Conservation (phyloP, 2,888 invertebrate genomes). For the Allolobophora icterica region DNA sequence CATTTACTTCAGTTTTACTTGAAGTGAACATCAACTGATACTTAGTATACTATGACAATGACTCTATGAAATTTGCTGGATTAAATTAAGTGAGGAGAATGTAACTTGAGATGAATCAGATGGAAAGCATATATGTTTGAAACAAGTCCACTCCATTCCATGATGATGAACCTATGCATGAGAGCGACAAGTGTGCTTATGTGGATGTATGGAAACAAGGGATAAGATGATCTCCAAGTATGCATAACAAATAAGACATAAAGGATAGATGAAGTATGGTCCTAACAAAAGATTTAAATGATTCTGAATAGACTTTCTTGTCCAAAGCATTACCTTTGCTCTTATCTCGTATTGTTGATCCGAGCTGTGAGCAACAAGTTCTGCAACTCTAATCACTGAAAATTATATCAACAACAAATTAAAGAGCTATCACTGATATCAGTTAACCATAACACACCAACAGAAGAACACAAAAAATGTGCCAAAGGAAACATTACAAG, state of each 20-base stretch:
- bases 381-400: slow-evolving; percentile 2
- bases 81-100: not conserved
- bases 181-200: no score
- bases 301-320: not conserved
- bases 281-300: not conserved
- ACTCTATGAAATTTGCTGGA: not conserved
- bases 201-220: no score
- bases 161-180: no score
- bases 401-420: not conserved
- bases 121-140: not conserved
- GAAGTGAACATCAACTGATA: not conserved
- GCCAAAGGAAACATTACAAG: no score
- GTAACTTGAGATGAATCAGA: not conserved
- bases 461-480: no score
- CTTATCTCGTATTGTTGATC: not conserved
- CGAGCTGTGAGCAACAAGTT: not conserved
- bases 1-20: not conserved
- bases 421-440: not conserved
- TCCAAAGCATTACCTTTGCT: slow-evolving; percentile 1
- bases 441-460: no score
- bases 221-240: no score
- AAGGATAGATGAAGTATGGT: not conserved
- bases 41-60: not conserved
- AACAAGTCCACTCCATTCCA: no score
- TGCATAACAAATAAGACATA: not conserved